Percentiles rank a stretch among this genome's conserved stretches.
These are phyloP conservation scores for Morpho helenor DNA, from an alignment of 2,888 invertebrate species.

Conservation along the genomic window DNA sequence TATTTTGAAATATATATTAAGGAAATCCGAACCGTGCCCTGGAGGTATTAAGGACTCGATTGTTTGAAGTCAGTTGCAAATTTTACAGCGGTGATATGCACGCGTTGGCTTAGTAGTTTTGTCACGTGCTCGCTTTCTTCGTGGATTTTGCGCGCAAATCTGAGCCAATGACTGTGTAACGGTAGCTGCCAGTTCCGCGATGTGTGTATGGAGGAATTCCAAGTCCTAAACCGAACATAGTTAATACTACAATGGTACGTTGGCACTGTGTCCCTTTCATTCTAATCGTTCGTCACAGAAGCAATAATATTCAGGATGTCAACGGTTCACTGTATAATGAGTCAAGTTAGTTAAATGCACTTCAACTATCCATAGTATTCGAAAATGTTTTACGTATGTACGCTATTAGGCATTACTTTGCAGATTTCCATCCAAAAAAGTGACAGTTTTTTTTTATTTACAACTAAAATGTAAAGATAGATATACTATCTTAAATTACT, in stretches of 20 bases:
- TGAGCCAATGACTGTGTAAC: constrained; percentile 60
- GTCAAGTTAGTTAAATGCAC: background rate
- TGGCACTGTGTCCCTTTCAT: constrained; percentile 21
- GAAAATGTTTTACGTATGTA: no score
- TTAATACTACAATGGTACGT: constrained; percentile 26
- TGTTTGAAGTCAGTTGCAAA: constrained; percentile 26
- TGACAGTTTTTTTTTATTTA: no score
- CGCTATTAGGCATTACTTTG: no score
- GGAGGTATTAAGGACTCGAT: constrained; percentile 35
- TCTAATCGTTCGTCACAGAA: constrained; percentile 13
- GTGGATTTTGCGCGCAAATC: constrained; percentile 73
- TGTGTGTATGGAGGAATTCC: constrained; percentile 48
- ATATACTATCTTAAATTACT: no score
- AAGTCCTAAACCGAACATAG: constrained; percentile 19
- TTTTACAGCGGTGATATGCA: constrained; percentile 36
- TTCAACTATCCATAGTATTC: no score
- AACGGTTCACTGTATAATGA: constrained; percentile 10
- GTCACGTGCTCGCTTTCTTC: constrained; percentile 76
- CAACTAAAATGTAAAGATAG: no score
- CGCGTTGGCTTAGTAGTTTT: constrained; percentile 53
- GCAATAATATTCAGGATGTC: constrained; percentile 21
- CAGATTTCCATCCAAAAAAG: no score
- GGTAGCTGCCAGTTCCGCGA: constrained; percentile 65
- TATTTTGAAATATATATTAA: constrained; percentile 37
- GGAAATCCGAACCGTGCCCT: constrained; percentile 46